Base-by-base conservation (phyloP, 2,113 vertebrate species). In the Charina bottae region DNA sequence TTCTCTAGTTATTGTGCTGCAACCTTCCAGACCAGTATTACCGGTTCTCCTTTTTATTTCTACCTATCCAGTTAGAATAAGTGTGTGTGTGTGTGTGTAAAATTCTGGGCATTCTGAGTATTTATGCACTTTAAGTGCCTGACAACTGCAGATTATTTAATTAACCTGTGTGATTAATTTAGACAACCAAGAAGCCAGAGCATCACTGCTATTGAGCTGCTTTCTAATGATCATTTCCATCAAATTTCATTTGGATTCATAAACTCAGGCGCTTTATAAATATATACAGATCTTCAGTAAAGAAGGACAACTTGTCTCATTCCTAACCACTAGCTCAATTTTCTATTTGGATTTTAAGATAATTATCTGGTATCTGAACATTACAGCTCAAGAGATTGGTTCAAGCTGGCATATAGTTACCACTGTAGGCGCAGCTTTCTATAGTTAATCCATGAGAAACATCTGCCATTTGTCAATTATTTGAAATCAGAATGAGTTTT, bases 331-430 rank as follows among this genome's bases (percentile, higher is more conserved):
- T 90, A 90, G 46, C 86, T 90, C 37, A 56, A 28, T 56, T 55
- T 64, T 64, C 3, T 4, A 11, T 78, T 72, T 87, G 28, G 62
- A 90, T 59, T 87, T 86, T 60, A 17, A 26, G 53, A 62, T 12
- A 62, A 42, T 92, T 59, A 42, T 85, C 56, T 33, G 12, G 3
- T 28, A 37, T 62, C 11, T 62, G 7, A 4, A 78, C 42, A 54
- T 92, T 88, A 21, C 19, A 78, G 53, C 28, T 86, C 37, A 92
- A 72, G 60, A 86, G 28, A 62, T 56, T 89, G 33, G 23, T 85
- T 42, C 46, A 21, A 64, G 12, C 53, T 90, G 60, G 33, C 4
- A 17, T 33, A 23, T 33, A 87, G 54, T 84, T 53, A 33, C 33
- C 49, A 3, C 21, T 19, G 26, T 28, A 23, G 55, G 26, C 78